Evolutionary conservation across 2,797 vertebrate species (phyloP).

Genomic region (Nasua narica): DNA sequence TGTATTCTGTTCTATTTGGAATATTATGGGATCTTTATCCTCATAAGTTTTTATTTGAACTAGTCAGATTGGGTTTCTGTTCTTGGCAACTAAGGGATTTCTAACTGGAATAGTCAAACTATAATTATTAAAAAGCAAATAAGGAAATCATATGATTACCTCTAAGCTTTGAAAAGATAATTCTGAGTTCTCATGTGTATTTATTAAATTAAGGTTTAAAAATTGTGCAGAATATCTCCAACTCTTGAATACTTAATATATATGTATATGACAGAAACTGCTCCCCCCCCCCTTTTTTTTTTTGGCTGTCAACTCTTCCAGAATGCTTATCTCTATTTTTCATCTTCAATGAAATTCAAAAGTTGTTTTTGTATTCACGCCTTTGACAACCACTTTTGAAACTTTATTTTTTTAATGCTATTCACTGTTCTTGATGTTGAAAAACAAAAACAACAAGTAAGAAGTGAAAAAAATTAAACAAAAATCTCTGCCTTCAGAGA

Average conservation of each 20-base stretch:
- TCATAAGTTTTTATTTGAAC: not conserved
- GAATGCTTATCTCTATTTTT: not conserved
- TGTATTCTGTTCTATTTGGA: not conserved
- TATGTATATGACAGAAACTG: not conserved
- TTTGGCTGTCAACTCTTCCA: not conserved
- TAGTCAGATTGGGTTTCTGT: not conserved
- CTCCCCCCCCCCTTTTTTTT: not conserved
- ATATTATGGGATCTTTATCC: not conserved
- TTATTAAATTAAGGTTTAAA: not conserved
- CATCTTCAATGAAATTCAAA: not conserved
- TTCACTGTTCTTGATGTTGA: not conserved
- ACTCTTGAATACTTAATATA: not conserved
- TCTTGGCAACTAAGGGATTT: not conserved
- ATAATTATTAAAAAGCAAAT: not conserved
- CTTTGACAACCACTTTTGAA: not conserved
- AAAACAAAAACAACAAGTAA: not conserved
- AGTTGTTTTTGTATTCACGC: not conserved
- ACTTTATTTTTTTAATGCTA: not conserved
- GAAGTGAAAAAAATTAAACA: not conserved
- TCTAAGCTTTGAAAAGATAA: not conserved
- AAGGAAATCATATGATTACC: not conserved
- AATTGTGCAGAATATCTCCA: not conserved
- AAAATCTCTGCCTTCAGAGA: not conserved
- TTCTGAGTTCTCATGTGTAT: not conserved
- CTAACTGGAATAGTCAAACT: not conserved